Evolutionary conservation across 2,888 invertebrate genomes (phyloP), one percentile per base, ranked within the genome.

Genomic region (Pollenia angustigena): DNA sequence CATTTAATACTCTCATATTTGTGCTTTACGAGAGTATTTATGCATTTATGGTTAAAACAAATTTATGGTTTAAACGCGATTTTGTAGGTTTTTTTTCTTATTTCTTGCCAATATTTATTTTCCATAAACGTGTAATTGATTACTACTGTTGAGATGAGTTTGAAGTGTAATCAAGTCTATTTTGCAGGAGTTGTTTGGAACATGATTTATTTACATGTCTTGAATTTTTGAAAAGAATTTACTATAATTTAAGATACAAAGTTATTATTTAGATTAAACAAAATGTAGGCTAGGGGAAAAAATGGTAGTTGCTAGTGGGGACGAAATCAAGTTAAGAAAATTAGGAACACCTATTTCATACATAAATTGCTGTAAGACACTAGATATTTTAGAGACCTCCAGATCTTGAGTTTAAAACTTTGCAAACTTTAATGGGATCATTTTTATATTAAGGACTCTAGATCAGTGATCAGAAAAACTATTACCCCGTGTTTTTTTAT

Each of bases 11-110:
- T 42, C 50, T 58, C 66, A 48, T 66, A 74, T 74, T 74, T 66
- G n/a, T 74, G 48, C 50, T 81, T 74, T 66, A 66, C 64, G 56
- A 58, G 66, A 64, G 56, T 74, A 72, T 71, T 64, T 81, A 81
- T 81, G 66, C 46, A 78, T 85, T 81, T 72, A 81, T 85, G 81
- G 72, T 23, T 76, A 46, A 81, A 68, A 74, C 81, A 81, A 83
- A 79, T 84, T 84, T 84, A 74, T 79, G 66, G 79, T 48, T 56
- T 44, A 60, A 78, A 72, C 72, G 81, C 85, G 60, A 85, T 75
- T 48, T 52, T 50, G n/a, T 56, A 42, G 40, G 58, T 46, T 79
- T 71, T 44, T 18, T 3, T 32, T 32, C 6, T 32, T 32, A 4
- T 32, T 32, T 32, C 23, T 46, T 54, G 32, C 42, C 18, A 23